These are phyloP conservation scores for Rhinogobius similis DNA, from an alignment of 2,113 vertebrate species.

Conservation along the genomic window DNA sequence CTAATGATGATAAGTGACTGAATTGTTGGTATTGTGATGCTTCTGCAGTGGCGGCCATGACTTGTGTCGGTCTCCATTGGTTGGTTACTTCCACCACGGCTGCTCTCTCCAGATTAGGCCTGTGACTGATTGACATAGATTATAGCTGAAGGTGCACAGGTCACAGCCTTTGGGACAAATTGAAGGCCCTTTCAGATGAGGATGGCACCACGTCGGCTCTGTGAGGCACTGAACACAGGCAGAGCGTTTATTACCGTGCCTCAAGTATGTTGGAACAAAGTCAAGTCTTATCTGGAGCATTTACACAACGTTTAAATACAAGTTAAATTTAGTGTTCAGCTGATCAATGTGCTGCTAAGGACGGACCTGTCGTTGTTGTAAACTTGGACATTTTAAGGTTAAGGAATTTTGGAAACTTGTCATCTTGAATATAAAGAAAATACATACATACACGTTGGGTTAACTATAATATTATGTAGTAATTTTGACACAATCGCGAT, in stretches of 20 bases:
- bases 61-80: slow-evolving; percentile 26
- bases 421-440: too few relatives aligned
- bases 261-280: background rate
- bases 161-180: slow-evolving; percentile 41
- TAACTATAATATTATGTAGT: too few relatives aligned
- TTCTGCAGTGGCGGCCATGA: background rate
- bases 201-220: background rate
- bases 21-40: background rate
- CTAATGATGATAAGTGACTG: background rate
- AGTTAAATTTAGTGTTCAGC: background rate
- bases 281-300: background rate
- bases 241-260: background rate
- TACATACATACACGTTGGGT: too few relatives aligned
- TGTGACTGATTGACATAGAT: slow-evolving; percentile 70
- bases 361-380: background rate
- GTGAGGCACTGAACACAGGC: background rate
- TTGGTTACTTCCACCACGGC: slow-evolving; percentile 30
- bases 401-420: too few relatives aligned
- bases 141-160: slow-evolving; percentile 62
- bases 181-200: background rate
- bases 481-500: too few relatives aligned
- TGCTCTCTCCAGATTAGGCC: slow-evolving; percentile 62
- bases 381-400: background rate
- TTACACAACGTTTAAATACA: background rate
- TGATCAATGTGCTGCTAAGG: background rate